Conservation (phyloP, 1,140 invertebrate genomes). For the Pachypeltis micranthus region DNA sequence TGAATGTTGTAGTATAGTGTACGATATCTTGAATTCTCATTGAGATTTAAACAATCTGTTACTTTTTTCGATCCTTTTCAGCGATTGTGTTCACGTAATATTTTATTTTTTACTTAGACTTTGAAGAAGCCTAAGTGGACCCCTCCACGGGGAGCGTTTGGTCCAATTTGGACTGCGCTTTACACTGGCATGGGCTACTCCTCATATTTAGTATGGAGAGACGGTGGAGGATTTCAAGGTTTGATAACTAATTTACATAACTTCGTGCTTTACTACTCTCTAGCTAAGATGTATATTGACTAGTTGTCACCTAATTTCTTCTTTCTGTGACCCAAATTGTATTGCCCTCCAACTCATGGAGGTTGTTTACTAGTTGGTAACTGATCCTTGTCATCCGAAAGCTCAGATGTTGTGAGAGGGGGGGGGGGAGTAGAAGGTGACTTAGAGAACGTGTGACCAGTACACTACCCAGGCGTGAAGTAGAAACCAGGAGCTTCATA, state of each 20-base stretch:
- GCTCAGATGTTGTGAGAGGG: no score
- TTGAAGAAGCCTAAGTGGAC: slow-evolving; percentile 64
- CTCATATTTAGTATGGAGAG: slow-evolving; percentile 67
- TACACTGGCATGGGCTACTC: slow-evolving; percentile 77
- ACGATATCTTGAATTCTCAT: not conserved
- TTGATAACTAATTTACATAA: slow-evolving; percentile 19
- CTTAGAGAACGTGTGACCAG: no score
- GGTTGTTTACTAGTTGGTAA: not conserved
- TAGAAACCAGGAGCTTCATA: no score
- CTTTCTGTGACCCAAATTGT: not conserved
- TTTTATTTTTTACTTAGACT: slow-evolving; percentile 33
- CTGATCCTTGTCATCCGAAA: no score
- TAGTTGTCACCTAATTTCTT: not conserved
- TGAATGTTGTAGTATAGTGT: no score
- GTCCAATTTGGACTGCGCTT: slow-evolving; percentile 64
- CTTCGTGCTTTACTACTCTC: not conserved
- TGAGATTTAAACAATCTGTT: not conserved
- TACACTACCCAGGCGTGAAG: no score
- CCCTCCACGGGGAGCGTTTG: slow-evolving; percentile 71
- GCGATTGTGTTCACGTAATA: not conserved
- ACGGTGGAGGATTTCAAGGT: slow-evolving; percentile 58
- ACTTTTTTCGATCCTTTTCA: slow-evolving; percentile 2
- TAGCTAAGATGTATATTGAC: not conserved
- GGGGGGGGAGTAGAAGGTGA: no score
- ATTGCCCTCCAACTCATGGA: not conserved